Base-by-base conservation (phyloP, 2,797 vertebrate species). In the Balearica regulorum region DNA sequence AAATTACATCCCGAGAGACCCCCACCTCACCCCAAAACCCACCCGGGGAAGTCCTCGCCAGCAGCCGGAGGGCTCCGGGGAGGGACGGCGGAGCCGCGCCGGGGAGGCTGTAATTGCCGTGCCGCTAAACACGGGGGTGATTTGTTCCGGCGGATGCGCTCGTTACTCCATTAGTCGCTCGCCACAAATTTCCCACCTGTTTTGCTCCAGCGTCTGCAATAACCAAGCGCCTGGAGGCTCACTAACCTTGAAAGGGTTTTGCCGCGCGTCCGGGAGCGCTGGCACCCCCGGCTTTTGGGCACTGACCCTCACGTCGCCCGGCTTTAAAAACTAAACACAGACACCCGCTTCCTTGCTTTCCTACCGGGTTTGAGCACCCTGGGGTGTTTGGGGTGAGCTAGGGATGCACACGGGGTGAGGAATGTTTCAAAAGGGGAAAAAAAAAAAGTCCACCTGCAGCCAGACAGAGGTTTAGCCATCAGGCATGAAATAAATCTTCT, bases 131-230 rank as follows among this genome's bases (percentile, higher is more conserved):
- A 48, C 33, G 5, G 0, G 5, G 44, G 29, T 49, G 81, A 79
- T 93, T 93, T 70, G 87, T 94, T 97, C 87, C 53, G 5, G 66
- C 13, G 19, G 83, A 83, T 82, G 78, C 87, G 13, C 81, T 91
- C 10, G 7, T 86, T 85, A 60, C 87, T 78, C 89, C 49, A 91
- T 94, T 72, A 91, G 95, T 69, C 16, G 41, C 93, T 95, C 44
- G 11, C 68, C 93, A 92, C 94, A 93, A 89, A 96, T 95, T 90
- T 89, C 90, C 90, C 91, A 95, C 90, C 92, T 94, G 93, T 83
- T 95, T 95, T 65, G 33, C 86, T 91, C 24, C 2, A 91, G 81
- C 16, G 6, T 49, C 39, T 37, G 93, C 72, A 48, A 35, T 33
- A 73, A 68, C 1, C 0, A 7, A 64, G 91, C 0, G 3, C 72